Base-by-base conservation (phyloP, 2,113 vertebrate species). In the Canis aureus region DNA sequence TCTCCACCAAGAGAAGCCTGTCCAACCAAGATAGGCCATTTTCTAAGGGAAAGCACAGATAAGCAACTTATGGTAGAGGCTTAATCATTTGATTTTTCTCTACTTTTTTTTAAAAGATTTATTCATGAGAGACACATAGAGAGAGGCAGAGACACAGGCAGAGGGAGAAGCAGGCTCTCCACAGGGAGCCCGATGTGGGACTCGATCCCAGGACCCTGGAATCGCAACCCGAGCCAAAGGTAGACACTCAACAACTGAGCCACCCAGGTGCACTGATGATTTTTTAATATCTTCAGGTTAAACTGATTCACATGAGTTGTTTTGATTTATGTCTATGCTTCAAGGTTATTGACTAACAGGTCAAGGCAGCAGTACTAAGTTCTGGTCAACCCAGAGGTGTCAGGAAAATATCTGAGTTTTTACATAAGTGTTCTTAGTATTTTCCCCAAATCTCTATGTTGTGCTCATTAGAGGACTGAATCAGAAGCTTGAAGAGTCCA, bases 51-150 rank as follows among this genome's bases (percentile, higher is more conserved):
- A 96, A 95, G 79, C 20, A 60, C 12, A 94, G 93, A 94, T 91
- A 96, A 91, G 62, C 59, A n/a, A 76, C 89, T 80, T 82, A 89
- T 22, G n/a, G 11, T 51, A 7, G 20, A 79, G 19, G 11, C 83
- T 23, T 96, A 97, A 80, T 96, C 29, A 51, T 93, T 95, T 91
- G 51, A 87, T 71, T 85, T 96, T 84, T 89, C 60, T 94, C 73
- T 96, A 38, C 38, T 93, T 43, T 43, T 43, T 43, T 43, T 43
- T 43, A 1, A 1, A 43, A 43, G 43, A 43, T 43, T 43, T 43
- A 43, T 43, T 43, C 43, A 8, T 43, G 43, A 5, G 43, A 43
- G 43, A 43, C 43, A 43, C 43, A 43, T 43, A 43, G 43, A 43
- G 43, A 43, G 43, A 43, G 43, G 5, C 43, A 8, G 5, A 43